A percentile compares a stretch with the other conserved stretches of the same genome.
Evolutionary conservation across 2,797 vertebrate genomes (phyloP).

Genomic region (Choloepus didactylus): DNA sequence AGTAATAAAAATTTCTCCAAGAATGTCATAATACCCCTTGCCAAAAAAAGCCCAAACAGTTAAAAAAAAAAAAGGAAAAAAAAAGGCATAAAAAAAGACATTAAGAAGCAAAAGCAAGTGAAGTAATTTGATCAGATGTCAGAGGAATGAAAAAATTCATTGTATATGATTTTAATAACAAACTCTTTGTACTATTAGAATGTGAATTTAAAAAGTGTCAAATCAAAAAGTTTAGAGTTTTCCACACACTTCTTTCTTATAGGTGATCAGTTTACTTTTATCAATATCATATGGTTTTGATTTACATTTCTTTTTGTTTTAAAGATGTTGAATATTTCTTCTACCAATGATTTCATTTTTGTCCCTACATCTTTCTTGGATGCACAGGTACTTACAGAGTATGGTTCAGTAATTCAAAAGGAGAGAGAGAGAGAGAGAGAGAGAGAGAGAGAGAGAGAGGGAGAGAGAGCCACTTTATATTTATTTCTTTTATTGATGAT

Average conservation of each 20-base stretch:
- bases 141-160: not conserved
- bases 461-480: not conserved
- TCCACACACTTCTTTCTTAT: not conserved
- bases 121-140: conserved; percentile 53
- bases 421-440: not conserved
- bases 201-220: not conserved
- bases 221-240: not conserved
- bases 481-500: not conserved
- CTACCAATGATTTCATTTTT: not conserved
- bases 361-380: not conserved
- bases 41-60: not conserved
- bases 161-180: conserved; percentile 48
- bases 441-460: not conserved
- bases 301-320: not conserved
- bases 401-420: not conserved
- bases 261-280: not conserved
- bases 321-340: not conserved
- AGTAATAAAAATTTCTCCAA: not conserved
- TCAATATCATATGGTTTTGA: not conserved
- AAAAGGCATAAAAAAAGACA: too few relatives aligned
- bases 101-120: not conserved
- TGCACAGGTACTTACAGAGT: not conserved
- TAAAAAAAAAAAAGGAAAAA: not conserved
- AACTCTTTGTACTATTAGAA: not conserved
- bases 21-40: not conserved